Base-by-base conservation (phyloP, 2,797 vertebrate species). In the Arnoldichthys spilopterus region DNA sequence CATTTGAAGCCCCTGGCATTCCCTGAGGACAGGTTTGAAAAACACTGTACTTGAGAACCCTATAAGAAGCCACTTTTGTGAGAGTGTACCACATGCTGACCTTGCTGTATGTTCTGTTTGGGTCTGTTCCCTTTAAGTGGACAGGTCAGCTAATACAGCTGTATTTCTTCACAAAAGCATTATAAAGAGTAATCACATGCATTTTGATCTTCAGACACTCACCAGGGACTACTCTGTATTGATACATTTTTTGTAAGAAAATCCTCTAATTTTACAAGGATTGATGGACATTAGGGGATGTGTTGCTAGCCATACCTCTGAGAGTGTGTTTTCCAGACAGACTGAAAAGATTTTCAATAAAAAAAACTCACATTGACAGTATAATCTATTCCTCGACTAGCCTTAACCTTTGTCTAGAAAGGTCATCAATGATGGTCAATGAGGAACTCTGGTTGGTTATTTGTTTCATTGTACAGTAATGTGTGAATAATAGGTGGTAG, bases 271-370 rank as follows among this genome's bases (percentile, higher is more conserved):
- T 32, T 74, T n/a, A n/a, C n/a, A n/a, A n/a, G n/a, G 45, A 69
- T 24, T 43, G 24, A 80, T 53, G 77, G 53, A 37, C 66, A 45
- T 75, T 67, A 67, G 43, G 47, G 40, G 40, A 34, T 47, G 67
- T 75, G 72, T 70, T 80, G 7, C 26, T 12, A 32, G 24, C 32
- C 26, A 34, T 24, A 64, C 49, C 34, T 72, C 59, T 45, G 47
- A 20, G 67, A 54, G 54, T 34, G 20, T 22, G 28, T 67, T 73
- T 64, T 73, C 37, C n/a, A 58, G 77, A 56, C 49, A 64, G 76
- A 64, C 68, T 63, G 8, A 72, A 78, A 78, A 66, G 63, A 64
- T 78, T 72, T 63, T 66, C 49, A 72, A 34, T 47, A 40, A 28
- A 66, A n/a, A 49, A 54, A 34, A 24, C 56, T 7, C 16, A 67